These are phyloP conservation scores for Acleris literana DNA, from an alignment of 2,888 invertebrate species.

Conservation along the genomic window DNA sequence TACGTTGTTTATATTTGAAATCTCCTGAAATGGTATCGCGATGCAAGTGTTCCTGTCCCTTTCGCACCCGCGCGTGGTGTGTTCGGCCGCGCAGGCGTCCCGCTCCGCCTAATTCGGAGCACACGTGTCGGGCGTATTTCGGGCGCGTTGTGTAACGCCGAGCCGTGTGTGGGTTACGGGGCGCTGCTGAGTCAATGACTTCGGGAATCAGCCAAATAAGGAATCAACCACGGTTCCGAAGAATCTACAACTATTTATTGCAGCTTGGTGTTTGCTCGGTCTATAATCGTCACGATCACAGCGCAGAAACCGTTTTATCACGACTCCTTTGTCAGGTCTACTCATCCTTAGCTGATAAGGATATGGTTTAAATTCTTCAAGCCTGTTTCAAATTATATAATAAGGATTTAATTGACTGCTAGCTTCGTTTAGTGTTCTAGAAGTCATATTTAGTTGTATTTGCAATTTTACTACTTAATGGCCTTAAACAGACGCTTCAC, in stretches of 20 bases:
- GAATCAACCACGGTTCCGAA: not conserved
- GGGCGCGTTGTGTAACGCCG: conserved; percentile 46
- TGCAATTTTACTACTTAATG: no score
- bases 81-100: conserved; percentile 42
- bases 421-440: no score
- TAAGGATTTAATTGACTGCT: no score
- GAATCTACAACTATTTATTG: not conserved
- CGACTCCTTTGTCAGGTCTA: no score
- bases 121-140: conserved; percentile 60
- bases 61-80: conserved; percentile 42
- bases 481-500: no score
- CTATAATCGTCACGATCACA: no score
- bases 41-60: conserved; percentile 59
- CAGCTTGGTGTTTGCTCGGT: not conserved
- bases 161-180: conserved; percentile 37
- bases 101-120: conserved; percentile 53
- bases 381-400: no score
- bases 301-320: no score
- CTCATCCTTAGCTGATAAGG: no score
- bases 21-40: conserved; percentile 72
- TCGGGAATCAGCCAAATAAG: conserved; percentile 26
- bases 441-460: no score
- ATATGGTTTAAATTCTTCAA: no score
- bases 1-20: conserved; percentile 33
- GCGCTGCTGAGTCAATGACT: conserved; percentile 33